Conservation (phyloP, 2,888 invertebrate genomes). For the Stenichneumon culpator region DNA sequence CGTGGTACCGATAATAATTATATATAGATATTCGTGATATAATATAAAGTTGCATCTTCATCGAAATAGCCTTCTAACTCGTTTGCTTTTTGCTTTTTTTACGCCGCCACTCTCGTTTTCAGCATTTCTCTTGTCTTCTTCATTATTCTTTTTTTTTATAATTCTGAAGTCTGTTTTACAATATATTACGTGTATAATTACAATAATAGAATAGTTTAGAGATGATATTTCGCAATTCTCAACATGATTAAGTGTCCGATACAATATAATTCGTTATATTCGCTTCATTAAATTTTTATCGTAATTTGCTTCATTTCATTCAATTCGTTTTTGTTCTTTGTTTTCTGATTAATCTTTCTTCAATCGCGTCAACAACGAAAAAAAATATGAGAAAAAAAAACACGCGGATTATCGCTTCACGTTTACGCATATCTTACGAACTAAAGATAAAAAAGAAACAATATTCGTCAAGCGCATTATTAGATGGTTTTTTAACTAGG, state of each 20-base stretch:
- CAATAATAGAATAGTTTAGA: slow-evolving; percentile 78
- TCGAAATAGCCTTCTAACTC: slow-evolving; percentile 72
- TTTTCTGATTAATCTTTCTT: slow-evolving; percentile 68
- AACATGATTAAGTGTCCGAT: slow-evolving; percentile 81
- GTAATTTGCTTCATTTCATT: slow-evolving; percentile 54
- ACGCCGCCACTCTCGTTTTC: slow-evolving; percentile 19
- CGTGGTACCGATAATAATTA: slow-evolving; percentile 78
- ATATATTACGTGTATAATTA: slow-evolving; percentile 80
- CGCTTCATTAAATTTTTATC: slow-evolving; percentile 70
- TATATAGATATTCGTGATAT: slow-evolving; percentile 81
- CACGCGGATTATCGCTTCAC: slow-evolving; percentile 77
- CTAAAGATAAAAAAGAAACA: slow-evolving; percentile 80
- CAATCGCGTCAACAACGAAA: slow-evolving; percentile 77
- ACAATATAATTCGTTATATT: slow-evolving; percentile 75
- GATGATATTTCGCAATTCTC: slow-evolving; percentile 79
- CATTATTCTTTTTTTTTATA: slow-evolving; percentile 49
- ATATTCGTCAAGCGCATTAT: slow-evolving; percentile 76
- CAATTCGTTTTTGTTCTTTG: slow-evolving; percentile 64
- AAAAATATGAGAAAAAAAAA: slow-evolving; percentile 70
- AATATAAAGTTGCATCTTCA: slow-evolving; percentile 82
- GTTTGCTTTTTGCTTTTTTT: slow-evolving; percentile 43
- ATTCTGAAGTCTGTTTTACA: slow-evolving; percentile 65
- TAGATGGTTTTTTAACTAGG: slow-evolving; percentile 60
- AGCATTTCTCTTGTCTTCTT: slow-evolving; percentile 63
- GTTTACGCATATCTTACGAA: slow-evolving; percentile 79